Evolutionary conservation across 2,888 invertebrate species (phyloP).

Genomic region (Formica aserva): DNA sequence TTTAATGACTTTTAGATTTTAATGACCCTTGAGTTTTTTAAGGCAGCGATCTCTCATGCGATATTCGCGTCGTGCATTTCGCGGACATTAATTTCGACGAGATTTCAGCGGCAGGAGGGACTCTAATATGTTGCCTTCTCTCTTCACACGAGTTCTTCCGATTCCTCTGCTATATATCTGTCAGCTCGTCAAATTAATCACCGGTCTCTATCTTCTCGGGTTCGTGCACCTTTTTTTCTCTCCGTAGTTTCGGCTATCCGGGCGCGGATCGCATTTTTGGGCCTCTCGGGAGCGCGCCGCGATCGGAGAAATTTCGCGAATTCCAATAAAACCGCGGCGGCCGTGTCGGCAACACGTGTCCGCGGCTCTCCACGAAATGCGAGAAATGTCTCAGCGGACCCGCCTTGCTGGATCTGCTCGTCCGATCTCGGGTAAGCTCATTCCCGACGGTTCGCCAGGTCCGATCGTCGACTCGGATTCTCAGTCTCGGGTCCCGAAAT

Average conservation of each 20-base stretch:
- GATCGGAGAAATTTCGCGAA: constrained; percentile 81
- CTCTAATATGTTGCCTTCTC: not conserved
- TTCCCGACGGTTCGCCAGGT: constrained; percentile 36
- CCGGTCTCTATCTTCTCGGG: constrained; percentile 29
- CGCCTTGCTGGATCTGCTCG: constrained; percentile 73
- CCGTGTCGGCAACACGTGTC: constrained; percentile 83
- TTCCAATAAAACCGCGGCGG: constrained; percentile 81
- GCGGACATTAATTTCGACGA: not conserved
- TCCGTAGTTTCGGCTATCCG: constrained; percentile 29
- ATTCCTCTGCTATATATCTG: constrained; percentile 53
- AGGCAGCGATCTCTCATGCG: not conserved
- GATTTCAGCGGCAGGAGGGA: not conserved
- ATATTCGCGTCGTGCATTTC: not conserved
- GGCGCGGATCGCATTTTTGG: constrained; percentile 65
- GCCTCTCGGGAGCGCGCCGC: constrained; percentile 58
- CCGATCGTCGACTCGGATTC: constrained; percentile 41
- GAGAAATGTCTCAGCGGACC: constrained; percentile 79
- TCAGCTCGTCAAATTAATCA: constrained; percentile 54
- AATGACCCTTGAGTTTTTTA: not conserved
- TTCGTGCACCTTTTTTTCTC: not conserved
- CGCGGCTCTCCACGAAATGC: constrained; percentile 78
- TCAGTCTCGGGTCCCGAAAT: constrained; percentile 26
- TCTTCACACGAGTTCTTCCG: constrained; percentile 5
- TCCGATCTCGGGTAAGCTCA: constrained; percentile 76
- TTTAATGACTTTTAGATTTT: constrained; percentile 17